Conservation (phyloP, 2,797 vertebrate species). For the Lindbergichthys nudifrons region DNA sequence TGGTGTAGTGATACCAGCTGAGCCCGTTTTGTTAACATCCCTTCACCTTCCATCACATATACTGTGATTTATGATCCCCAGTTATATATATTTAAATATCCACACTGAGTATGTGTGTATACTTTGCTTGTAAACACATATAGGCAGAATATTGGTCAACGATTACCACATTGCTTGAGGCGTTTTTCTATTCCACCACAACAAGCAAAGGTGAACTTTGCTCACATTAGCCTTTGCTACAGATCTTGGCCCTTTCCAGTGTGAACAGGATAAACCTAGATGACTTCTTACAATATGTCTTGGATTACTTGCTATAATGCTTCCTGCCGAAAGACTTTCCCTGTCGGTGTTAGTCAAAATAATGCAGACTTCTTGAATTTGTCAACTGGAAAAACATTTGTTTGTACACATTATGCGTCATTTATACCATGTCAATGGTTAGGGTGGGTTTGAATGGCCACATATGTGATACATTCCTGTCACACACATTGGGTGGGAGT, state of each 20-base stretch:
- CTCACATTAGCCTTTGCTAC: constrained; percentile 31
- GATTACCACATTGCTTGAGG: constrained; percentile 18
- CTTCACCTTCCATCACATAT: background rate
- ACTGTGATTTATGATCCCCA: too few relatives aligned
- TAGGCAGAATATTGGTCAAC: constrained; percentile 26
- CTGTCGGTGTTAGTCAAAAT: background rate
- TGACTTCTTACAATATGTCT: constrained; percentile 10
- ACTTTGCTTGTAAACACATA: constrained; percentile 28
- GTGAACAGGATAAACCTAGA: constrained; percentile 17
- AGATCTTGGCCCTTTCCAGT: constrained; percentile 21
- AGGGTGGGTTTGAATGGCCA: background rate
- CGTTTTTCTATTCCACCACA: constrained; percentile 13
- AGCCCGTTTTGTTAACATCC: background rate
- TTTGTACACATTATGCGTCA: background rate
- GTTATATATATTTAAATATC: background rate
- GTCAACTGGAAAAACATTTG: constrained; percentile 17
- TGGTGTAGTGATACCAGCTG: background rate
- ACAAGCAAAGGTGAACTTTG: constrained; percentile 26
- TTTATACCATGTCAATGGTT: background rate
- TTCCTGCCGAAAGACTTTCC: constrained; percentile 28
- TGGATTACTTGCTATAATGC: constrained; percentile 12
- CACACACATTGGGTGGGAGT: constrained; percentile 5
- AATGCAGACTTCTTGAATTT: constrained; percentile 1
- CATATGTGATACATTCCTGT: background rate
- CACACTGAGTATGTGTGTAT: background rate